These are phyloP conservation scores for Cyphotilapia sp. DNA, from an alignment of 2,113 vertebrate species.

Conservation along the genomic window DNA sequence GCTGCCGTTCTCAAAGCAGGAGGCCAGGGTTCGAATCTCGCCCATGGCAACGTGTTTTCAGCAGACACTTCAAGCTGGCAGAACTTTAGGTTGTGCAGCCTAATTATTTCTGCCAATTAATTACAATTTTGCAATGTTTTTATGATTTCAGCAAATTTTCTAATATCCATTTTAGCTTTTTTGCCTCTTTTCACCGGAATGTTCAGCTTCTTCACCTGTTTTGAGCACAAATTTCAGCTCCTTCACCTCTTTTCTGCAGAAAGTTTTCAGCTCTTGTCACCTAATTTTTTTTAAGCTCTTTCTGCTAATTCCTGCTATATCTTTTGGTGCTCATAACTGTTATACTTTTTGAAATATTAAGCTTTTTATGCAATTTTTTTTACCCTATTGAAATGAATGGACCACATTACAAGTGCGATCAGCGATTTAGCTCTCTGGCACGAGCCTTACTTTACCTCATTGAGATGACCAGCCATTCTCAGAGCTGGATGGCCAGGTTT, in stretches of 20 bases:
- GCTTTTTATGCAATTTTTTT: background rate
- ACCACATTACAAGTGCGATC: background rate
- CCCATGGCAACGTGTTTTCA: background rate
- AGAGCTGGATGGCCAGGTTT: background rate
- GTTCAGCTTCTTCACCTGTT: background rate
- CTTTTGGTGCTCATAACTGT: background rate
- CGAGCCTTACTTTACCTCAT: fast-evolving
- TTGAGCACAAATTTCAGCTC: background rate
- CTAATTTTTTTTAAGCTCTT: background rate
- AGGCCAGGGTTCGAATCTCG: fast-evolving
- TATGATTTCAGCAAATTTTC: background rate
- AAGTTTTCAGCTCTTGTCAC: background rate
- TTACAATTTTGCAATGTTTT: background rate
- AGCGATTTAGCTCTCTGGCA: background rate
- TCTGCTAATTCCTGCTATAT: background rate
- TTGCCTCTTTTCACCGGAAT: background rate
- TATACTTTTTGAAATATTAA: background rate
- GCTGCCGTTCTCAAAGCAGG: background rate
- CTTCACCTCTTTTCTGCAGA: background rate
- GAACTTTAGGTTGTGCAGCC: background rate
- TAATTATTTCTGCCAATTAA: background rate
- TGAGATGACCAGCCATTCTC: background rate
- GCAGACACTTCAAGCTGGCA: background rate
- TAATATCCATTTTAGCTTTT: background rate
- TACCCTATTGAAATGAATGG: background rate